These are phyloP conservation scores for Pycnomerus fuliginosus DNA, from an alignment of 2,888 invertebrate species.

Conservation along the genomic window DNA sequence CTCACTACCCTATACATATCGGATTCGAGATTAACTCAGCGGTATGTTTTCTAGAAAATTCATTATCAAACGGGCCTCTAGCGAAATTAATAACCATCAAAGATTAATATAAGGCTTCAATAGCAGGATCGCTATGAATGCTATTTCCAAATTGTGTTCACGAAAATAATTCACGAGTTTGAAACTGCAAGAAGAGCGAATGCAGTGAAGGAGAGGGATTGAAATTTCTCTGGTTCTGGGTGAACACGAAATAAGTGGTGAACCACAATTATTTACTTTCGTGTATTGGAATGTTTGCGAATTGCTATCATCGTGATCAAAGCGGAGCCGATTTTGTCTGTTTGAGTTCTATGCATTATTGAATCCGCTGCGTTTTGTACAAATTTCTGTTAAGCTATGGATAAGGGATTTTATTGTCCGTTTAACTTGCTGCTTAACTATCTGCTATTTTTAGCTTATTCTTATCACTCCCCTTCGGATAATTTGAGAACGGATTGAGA, in stretches of 20 bases:
- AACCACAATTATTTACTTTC: slow-evolving; percentile 31
- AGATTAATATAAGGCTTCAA: slow-evolving; percentile 17
- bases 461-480: too few relatives aligned
- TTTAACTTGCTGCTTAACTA: too few relatives aligned
- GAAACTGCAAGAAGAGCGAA: too few relatives aligned
- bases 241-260: slow-evolving; percentile 21
- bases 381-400: too few relatives aligned
- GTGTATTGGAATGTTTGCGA: slow-evolving; percentile 30
- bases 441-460: too few relatives aligned
- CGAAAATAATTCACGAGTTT: too few relatives aligned
- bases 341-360: slow-evolving; percentile 30
- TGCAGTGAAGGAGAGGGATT: too few relatives aligned
- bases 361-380: too few relatives aligned
- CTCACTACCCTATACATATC: slow-evolving; percentile 20
- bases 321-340: slow-evolving; percentile 29
- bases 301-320: slow-evolving; percentile 30
- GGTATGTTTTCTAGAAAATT: slow-evolving; percentile 16
- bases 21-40: slow-evolving; percentile 19
- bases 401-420: too few relatives aligned
- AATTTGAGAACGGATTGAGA: too few relatives aligned
- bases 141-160: too few relatives aligned
- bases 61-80: slow-evolving; percentile 10
- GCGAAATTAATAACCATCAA: slow-evolving; percentile 17
- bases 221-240: slow-evolving; percentile 18
- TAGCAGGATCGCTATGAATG: too few relatives aligned